Conservation (phyloP, 2,888 invertebrate genomes). For the Harpalus rufipes region DNA sequence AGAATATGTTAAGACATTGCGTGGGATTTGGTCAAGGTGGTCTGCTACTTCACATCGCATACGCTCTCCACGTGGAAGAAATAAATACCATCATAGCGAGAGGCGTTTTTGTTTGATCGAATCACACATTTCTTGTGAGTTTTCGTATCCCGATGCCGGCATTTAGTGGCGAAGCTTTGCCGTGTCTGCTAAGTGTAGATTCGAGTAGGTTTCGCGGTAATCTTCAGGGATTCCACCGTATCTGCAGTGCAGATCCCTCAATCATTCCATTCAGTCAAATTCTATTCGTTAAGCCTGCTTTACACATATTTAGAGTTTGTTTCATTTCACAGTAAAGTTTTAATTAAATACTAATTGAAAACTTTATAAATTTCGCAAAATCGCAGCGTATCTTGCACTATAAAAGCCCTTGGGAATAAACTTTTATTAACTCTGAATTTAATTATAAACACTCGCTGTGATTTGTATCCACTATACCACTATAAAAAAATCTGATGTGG, state of each 20-base stretch:
- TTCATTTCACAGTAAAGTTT: conserved; percentile 43
- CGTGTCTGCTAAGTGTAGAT: neutral
- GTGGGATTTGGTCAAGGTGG: conserved; percentile 36
- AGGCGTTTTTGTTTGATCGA: neutral
- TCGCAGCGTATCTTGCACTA: conserved; percentile 39
- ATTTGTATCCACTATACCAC: neutral
- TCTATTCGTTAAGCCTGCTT: neutral
- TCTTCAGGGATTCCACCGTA: neutral
- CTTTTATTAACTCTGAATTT: conserved; percentile 50
- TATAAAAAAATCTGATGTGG: too few relatives aligned
- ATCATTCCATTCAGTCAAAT: conserved; percentile 2
- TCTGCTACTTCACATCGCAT: neutral
- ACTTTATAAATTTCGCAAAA: conserved; percentile 48
- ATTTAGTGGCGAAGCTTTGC: neutral
- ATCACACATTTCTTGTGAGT: neutral
- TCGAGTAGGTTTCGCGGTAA: neutral
- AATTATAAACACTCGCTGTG: conserved; percentile 38
- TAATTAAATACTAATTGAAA: conserved; percentile 53
- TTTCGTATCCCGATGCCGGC: neutral
- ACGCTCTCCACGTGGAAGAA: too few relatives aligned
- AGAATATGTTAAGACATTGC: neutral
- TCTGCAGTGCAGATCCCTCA: neutral
- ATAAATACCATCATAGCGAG: too few relatives aligned
- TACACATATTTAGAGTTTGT: conserved; percentile 39
- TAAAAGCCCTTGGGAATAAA: conserved; percentile 43